Conservation (phyloP, 2,888 invertebrate genomes). For the Pollenia griseotomentosa region DNA sequence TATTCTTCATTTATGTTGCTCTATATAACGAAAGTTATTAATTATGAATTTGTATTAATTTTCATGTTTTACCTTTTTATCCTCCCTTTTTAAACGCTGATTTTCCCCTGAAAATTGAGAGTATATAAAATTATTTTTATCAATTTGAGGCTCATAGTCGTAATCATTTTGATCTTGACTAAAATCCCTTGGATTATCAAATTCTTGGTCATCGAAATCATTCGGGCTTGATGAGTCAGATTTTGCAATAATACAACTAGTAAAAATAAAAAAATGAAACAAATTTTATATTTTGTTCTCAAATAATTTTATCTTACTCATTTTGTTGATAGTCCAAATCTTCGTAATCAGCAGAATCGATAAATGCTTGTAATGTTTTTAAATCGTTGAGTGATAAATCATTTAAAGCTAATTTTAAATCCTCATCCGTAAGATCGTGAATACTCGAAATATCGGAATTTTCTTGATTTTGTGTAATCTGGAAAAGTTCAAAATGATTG, state of each 20-base stretch:
- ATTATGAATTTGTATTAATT: neutral
- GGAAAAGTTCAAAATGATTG: neutral
- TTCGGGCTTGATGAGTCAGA: conserved; percentile 9
- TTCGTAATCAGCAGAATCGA: conserved; percentile 76
- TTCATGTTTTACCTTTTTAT: conserved; percentile 32
- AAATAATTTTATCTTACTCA: conserved; percentile 27
- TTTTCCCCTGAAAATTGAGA: conserved; percentile 19
- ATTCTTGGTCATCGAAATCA: conserved; percentile 71
- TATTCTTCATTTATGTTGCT: conserved; percentile 78
- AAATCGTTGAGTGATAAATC: conserved; percentile 80
- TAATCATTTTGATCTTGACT: conserved; percentile 56
- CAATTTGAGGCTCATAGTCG: conserved; percentile 56
- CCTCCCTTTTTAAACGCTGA: conserved; percentile 74
- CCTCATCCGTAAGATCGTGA: conserved; percentile 78
- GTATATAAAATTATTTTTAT: conserved; percentile 11
- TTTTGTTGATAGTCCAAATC: conserved; percentile 66
- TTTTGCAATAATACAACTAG: conserved; percentile 10
- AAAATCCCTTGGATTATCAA: conserved; percentile 33
- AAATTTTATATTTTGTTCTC: neutral
- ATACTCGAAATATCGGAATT: conserved; percentile 75
- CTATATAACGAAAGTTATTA: conserved; percentile 66
- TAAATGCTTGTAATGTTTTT: conserved; percentile 77
- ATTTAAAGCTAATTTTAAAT: conserved; percentile 79
- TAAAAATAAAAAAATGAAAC: neutral
- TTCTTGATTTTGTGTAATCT: conserved; percentile 28